phyloP scores from a whole-genome alignment of 2,888 invertebrate species.

The Arenicola marina region DNA sequence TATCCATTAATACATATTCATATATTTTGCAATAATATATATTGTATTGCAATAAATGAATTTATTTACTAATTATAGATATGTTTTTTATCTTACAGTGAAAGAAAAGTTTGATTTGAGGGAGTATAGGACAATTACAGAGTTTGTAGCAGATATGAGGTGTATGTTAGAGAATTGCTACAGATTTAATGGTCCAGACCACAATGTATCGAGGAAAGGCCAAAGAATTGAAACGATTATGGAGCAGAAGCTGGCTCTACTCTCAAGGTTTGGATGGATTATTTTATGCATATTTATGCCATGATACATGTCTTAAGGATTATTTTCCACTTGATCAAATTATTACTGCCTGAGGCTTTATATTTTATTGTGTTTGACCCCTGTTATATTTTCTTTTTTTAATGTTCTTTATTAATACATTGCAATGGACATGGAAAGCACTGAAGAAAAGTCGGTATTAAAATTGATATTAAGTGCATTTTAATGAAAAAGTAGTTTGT shows the following conservation, averaged over 20 bases:
- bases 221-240: conserved; percentile 63
- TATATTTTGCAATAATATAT: too few relatives aligned
- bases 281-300: too few relatives aligned
- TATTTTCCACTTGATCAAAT: not conserved
- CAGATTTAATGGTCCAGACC: conserved; percentile 63
- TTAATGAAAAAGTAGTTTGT: not conserved
- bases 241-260: conserved; percentile 62
- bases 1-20: too few relatives aligned
- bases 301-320: too few relatives aligned
- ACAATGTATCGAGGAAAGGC: conserved; percentile 61
- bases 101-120: conserved; percentile 55
- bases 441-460: too few relatives aligned
- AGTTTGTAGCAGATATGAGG: conserved; percentile 63
- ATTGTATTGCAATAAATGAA: too few relatives aligned
- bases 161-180: conserved; percentile 65
- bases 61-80: not conserved
- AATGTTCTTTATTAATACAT: too few relatives aligned
- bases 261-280: conserved; percentile 58
- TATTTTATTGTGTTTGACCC: not conserved
- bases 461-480: too few relatives aligned
- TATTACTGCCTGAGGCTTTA: not conserved
- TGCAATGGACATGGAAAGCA: too few relatives aligned
- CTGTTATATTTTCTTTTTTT: too few relatives aligned
- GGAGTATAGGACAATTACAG: conserved; percentile 61
- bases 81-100: conserved; percentile 44